Evolutionary conservation across 2,113 vertebrate genomes (phyloP).

Genomic region (Pelecanoides urinatrix): DNA sequence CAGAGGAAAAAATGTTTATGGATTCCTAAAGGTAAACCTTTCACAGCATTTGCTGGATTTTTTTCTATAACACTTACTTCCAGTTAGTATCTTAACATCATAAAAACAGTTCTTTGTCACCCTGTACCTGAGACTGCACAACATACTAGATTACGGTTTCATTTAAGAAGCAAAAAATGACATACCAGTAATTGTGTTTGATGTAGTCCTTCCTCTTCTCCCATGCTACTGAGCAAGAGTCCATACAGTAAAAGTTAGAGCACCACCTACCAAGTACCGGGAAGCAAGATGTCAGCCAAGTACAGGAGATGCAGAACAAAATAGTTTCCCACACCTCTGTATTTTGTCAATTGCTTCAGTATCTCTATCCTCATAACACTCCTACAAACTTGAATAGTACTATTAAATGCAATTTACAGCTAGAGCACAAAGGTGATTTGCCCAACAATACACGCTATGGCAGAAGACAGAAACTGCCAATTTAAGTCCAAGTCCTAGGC

Average conservation of each 20-base stretch:
- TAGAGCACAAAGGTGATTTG: not conserved
- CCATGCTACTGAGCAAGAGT: constrained; percentile 72
- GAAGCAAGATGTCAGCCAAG: constrained; percentile 4
- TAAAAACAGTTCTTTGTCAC: not conserved
- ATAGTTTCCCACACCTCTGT: not conserved
- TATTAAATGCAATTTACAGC: not conserved
- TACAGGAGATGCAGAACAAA: not conserved
- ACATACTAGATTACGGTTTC: not conserved
- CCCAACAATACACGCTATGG: not conserved
- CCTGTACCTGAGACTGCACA: not conserved
- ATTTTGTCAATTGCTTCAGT: not conserved
- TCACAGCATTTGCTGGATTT: not conserved
- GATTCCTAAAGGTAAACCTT: not conserved
- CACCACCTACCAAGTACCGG: constrained; percentile 50
- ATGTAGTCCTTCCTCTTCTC: constrained; percentile 69
- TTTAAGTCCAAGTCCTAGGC: not conserved
- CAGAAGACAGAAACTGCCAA: not conserved
- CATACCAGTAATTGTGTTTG: constrained; percentile 64
- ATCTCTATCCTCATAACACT: not conserved
- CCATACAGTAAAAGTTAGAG: constrained; percentile 65
- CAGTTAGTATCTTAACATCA: not conserved
- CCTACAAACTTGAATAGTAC: not conserved
- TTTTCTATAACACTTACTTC: not conserved
- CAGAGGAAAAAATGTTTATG: not conserved
- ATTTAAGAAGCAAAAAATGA: not conserved